Evolutionary conservation across 1,140 invertebrate genomes (phyloP).

Genomic region (Zaprionus capensis): DNA sequence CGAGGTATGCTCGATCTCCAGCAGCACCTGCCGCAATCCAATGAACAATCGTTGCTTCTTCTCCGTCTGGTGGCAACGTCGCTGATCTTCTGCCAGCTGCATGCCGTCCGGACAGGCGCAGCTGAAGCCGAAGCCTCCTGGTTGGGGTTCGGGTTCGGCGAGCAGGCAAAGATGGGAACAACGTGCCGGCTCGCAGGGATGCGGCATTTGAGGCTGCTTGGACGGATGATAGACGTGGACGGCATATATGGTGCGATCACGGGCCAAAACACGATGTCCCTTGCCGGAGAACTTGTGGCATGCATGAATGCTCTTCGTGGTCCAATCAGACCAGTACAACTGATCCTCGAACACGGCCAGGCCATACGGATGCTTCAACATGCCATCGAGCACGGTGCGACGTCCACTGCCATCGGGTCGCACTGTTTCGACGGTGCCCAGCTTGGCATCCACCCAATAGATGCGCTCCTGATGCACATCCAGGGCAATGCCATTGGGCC

Average conservation of each 20-base stretch:
- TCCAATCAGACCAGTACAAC: constrained; percentile 95
- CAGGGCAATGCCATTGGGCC: constrained; percentile 95
- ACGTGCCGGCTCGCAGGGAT: constrained; percentile 88
- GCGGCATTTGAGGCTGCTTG: constrained; percentile 85
- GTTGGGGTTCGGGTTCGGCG: too few species aligned
- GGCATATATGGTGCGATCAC: constrained; percentile 86
- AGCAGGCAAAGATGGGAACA: constrained; percentile 94
- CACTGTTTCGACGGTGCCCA: constrained; percentile 90
- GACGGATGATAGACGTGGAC: constrained; percentile 89
- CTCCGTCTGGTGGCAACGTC: constrained; percentile 85
- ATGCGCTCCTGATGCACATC: constrained; percentile 92
- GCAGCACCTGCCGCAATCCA: constrained; percentile 78
- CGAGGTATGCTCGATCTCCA: constrained; percentile 85
- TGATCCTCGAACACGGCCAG: constrained; percentile 94
- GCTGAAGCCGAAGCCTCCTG: too few species aligned
- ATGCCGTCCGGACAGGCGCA: constrained; percentile 93
- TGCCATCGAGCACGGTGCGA: constrained; percentile 86
- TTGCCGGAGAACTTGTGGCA: constrained; percentile 89
- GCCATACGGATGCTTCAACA: constrained; percentile 91
- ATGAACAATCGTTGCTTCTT: constrained; percentile 84
- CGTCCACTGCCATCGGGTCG: constrained; percentile 90
- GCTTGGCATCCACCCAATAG: constrained; percentile 92
- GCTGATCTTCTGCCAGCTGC: constrained; percentile 85
- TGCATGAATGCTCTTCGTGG: constrained; percentile 87
- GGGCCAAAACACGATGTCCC: constrained; percentile 85